Conservation (phyloP, 2,113 vertebrate genomes). For the Piaya cayana region DNA sequence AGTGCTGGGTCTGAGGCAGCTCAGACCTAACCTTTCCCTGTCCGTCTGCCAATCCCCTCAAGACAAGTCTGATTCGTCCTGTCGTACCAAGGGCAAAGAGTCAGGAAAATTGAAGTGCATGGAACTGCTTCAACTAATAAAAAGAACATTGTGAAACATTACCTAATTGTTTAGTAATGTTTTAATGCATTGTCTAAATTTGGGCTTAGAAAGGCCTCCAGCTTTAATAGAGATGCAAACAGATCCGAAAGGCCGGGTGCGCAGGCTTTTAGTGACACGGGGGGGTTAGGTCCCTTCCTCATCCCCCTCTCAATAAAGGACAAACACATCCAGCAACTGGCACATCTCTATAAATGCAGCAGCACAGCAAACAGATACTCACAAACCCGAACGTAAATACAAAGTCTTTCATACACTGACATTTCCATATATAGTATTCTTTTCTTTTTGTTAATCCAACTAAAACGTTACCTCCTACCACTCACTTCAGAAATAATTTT, state of each 20-base stretch:
- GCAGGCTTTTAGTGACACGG: background rate
- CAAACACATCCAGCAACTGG: background rate
- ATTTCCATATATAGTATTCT: constrained; percentile 54
- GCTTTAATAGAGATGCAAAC: constrained; percentile 60
- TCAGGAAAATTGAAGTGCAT: constrained; percentile 66
- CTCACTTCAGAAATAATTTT: background rate
- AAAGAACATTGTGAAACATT: constrained; percentile 75
- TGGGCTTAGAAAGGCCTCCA: constrained; percentile 65
- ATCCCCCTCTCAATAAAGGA: background rate
- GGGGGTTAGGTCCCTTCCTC: background rate
- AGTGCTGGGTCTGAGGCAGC: background rate
- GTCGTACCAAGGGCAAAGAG: constrained; percentile 40
- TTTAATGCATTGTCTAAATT: constrained; percentile 76
- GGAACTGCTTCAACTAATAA: constrained; percentile 68
- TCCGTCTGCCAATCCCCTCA: constrained; percentile 3
- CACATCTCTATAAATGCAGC: background rate
- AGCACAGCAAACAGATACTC: constrained; percentile 8
- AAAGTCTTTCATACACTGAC: constrained; percentile 14
- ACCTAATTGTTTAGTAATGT: constrained; percentile 80
- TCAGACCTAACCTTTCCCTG: constrained; percentile 32
- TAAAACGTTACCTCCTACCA: constrained; percentile 50
- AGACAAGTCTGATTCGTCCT: constrained; percentile 35
- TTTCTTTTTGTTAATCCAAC: constrained; percentile 67
- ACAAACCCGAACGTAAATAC: constrained; percentile 44
- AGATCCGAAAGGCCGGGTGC: constrained; percentile 16